Base-by-base conservation (phyloP, 2,888 invertebrate genomes). In the Synanthedon formicaeformis region DNA sequence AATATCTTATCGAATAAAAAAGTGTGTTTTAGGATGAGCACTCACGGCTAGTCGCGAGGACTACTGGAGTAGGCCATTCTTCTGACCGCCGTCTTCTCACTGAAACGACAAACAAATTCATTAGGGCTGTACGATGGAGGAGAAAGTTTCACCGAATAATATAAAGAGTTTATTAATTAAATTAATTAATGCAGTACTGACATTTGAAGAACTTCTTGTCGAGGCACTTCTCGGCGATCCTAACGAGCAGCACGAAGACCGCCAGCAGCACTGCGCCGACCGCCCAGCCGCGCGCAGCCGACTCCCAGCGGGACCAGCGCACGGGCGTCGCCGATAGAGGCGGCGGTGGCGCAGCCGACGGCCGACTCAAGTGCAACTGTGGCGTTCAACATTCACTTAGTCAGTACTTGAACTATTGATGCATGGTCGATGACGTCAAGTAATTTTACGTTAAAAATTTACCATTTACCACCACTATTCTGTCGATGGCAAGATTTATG, bases 21-120 rank as follows among this genome's bases (percentile, higher is more conserved):
- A 8, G 45, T 45, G 45, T 2, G 6, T 8, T 45, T 13, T 14
- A 45, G 45, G 45, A 5, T 13, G 45, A 45, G 45, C 52, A 77
- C 81, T 77, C 60, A 83, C 83, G 57, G 55, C 67, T 75, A 0
- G 78, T 78, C 1, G 81, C 78, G 27, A 67, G 63, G 1, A 78
- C 79, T 34, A 63, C 74, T 0, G 78, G 71, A 1, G 75, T 68
- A 0, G 71, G 69, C 79, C 78, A 81, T 52, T 81, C 75, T 52
- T 64, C 68, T 1, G 73, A 66, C 6, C 54, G 62, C 14, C 67
- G 63, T 53, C 70, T 63, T 48, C 68, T 55, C 3, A 64, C 68
- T 61, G 57, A 40, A 62, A 66, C 40, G 34, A 34, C 34, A 34
- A 34, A 34, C 41, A 18, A 16, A 14, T 34, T 34, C 34, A 34